These are phyloP conservation scores for Cyphomyrus plagiostoma DNA, from an alignment of 2,113 vertebrate genomes.

Conservation along the genomic window DNA sequence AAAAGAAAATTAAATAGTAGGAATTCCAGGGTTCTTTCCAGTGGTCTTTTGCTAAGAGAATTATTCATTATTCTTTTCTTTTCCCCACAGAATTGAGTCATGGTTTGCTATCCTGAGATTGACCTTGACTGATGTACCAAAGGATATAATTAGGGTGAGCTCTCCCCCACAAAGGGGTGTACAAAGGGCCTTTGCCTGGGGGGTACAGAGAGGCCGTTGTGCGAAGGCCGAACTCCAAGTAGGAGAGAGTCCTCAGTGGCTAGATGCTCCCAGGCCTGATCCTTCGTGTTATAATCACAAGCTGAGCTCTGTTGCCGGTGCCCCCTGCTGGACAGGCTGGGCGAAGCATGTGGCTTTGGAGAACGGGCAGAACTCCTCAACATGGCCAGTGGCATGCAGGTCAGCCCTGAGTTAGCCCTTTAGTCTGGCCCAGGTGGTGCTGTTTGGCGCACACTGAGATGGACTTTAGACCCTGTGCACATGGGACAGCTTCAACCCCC, in stretches of 20 bases:
- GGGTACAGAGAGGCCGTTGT: slow-evolving; percentile 17
- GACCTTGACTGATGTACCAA: neutral
- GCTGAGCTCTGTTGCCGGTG: neutral
- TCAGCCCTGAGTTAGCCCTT: neutral
- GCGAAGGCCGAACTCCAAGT: neutral
- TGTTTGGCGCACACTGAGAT: no score
- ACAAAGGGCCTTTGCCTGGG: neutral
- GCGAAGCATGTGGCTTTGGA: neutral
- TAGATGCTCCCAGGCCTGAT: neutral
- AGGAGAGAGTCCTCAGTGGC: neutral
- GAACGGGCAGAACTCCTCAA: neutral
- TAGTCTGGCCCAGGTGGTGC: neutral
- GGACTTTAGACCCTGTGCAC: neutral
- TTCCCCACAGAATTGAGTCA: neutral
- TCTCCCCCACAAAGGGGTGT: neutral
- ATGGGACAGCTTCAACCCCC: neutral
- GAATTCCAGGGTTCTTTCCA: neutral
- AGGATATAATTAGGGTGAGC: neutral
- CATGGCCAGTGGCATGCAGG: neutral
- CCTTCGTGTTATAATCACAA: neutral
- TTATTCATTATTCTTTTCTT: neutral
- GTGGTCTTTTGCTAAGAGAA: neutral
- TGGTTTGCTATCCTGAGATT: neutral
- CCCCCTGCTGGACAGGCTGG: neutral
- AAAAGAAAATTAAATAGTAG: neutral